A percentile compares a stretch with the other conserved stretches of the same genome.
phyloP scores from a whole-genome alignment of 2,888 invertebrate species.

The Alentia gelatinosa region DNA sequence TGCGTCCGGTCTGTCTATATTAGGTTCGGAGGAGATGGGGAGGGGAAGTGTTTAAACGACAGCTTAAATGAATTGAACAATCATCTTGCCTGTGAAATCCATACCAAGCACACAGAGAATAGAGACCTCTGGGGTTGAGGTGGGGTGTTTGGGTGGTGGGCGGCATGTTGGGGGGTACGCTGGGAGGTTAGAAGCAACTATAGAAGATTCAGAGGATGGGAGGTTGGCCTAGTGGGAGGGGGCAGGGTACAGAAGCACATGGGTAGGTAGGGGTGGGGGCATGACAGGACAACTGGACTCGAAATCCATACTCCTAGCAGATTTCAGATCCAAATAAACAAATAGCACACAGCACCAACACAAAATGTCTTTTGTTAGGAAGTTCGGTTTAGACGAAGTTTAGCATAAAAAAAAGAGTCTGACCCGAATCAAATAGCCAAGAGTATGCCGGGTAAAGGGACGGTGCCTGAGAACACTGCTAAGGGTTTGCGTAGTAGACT shows the following conservation, averaged over 20 bases:
- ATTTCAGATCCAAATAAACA: conserved; percentile 16
- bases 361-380: not conserved
- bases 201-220: too few relatives aligned
- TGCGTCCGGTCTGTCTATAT: not conserved
- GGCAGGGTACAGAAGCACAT: too few relatives aligned
- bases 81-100: conserved; percentile 5
- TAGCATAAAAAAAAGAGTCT: not conserved
- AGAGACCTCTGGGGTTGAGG: not conserved
- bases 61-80: conserved; percentile 43
- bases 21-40: not conserved
- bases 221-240: too few relatives aligned
- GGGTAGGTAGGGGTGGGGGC: not conserved
- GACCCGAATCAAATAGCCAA: not conserved
- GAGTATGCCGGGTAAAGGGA: not conserved
- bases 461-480: not conserved
- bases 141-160: too few relatives aligned
- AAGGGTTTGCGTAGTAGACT: not conserved
- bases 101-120: not conserved
- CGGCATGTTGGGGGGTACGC: too few relatives aligned
- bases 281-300: not conserved
- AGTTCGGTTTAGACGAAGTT: not conserved
- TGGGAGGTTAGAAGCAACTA: too few relatives aligned
- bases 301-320: not conserved
- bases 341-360: not conserved
- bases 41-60: not conserved